Base-by-base conservation (phyloP, 2,888 invertebrate genomes). In the Trichacis sp. region DNA sequence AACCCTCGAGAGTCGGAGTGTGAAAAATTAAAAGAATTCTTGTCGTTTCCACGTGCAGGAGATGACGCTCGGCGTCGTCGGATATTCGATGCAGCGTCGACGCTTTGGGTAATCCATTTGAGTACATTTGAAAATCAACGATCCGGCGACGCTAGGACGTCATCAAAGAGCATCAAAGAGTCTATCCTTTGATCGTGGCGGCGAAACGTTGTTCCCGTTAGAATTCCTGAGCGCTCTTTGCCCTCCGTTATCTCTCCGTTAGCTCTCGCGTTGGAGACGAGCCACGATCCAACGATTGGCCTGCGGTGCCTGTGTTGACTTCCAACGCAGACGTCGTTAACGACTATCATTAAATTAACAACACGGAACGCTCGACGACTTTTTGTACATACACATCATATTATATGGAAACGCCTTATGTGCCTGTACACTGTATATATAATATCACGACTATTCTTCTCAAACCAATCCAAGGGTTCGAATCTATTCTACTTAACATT, bases 251-350 rank as follows among this genome's bases (percentile, higher is more conserved):
- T n/a, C n/a, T n/a, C n/a, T n/a, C n/a, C n/a, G n/a, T n/a, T n/a
- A n/a, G n/a, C n/a, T n/a, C n/a, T n/a, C n/a, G n/a, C n/a, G n/a
- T n/a, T n/a, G 15, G 14, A 40, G 14, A 48, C 6, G 40, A 40
- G 11, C 43, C 68, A 68, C 68, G 64, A 68, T 68, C 62, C 62
- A 68, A 64, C n/a, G 47, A 68, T 68, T 24, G 58, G 61, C 68
- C 64, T 59, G 19, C 52, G 53, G 52, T 68, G 64, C 64, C 64
- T 68, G 64, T 68, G 64, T 68, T 64, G 68, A 64, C 61, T 68
- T 62, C 62, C 61, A 58, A 61, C 64, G 58, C 64, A 61, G 57
- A 49, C 61, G 61, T 68, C 61, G 61, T 64, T 68, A 51, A 64
- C 52, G 64, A 68, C 58, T 54, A 49, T 64, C 58, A 58, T 61